Percentiles rank a stretch among this genome's conserved stretches.
These are phyloP conservation scores for Pelodiscus sinensis DNA, from an alignment of 2,113 vertebrate species.

Conservation along the genomic window DNA sequence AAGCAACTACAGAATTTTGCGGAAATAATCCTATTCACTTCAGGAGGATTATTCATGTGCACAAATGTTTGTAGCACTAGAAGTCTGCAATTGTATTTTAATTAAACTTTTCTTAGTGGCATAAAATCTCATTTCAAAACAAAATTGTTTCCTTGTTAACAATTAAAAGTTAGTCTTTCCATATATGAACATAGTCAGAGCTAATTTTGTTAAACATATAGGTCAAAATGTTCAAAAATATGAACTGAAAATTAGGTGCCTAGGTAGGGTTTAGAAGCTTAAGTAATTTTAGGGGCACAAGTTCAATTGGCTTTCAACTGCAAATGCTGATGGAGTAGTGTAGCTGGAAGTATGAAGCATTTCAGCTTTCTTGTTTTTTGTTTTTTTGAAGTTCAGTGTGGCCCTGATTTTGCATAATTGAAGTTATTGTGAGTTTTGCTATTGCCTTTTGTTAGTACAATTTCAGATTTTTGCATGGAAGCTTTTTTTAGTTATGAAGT, in stretches of 20 bases:
- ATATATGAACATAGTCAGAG: background rate
- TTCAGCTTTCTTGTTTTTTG: background rate
- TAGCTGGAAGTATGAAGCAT: background rate
- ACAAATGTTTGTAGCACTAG: background rate
- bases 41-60: background rate
- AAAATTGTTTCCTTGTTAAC: background rate
- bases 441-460: background rate
- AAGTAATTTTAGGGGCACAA: too few species aligned
- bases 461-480: too few species aligned
- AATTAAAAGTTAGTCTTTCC: background rate
- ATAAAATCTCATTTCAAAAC: background rate
- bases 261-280: background rate
- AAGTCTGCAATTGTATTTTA: background rate
- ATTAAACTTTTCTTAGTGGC: background rate
- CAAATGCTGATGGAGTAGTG: background rate
- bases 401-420: background rate
- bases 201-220: background rate
- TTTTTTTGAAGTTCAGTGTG: background rate
- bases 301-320: background rate
- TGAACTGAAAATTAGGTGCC: background rate
- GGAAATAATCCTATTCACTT: background rate
- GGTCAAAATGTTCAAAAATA: background rate
- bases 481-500: too few species aligned
- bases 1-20: background rate
- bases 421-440: background rate